These are phyloP conservation scores for Vimba vimba DNA, from an alignment of 2,113 vertebrate species.

Conservation along the genomic window DNA sequence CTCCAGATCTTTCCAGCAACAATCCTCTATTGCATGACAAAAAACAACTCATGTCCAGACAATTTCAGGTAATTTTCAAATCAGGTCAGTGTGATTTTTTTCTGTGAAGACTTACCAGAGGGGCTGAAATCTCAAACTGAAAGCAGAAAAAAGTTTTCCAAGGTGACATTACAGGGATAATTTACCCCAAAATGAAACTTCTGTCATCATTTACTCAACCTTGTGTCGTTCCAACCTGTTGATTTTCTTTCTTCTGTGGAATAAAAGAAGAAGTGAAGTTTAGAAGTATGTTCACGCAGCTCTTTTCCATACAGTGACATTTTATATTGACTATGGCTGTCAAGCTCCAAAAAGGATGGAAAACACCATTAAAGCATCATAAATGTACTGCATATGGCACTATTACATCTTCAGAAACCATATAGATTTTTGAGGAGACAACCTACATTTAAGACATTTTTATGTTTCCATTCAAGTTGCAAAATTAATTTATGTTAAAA, in stretches of 20 bases:
- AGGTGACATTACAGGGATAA: not conserved
- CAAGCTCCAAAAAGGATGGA: not conserved
- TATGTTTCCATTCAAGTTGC: not conserved
- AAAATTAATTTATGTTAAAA: not conserved
- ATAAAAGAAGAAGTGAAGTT: not conserved
- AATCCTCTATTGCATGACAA: constrained; percentile 1
- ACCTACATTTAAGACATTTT: not conserved
- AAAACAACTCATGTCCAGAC: constrained; percentile 13
- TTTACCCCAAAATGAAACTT: not conserved
- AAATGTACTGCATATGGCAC: not conserved
- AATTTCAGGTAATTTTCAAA: not conserved
- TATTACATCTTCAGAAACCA: not conserved
- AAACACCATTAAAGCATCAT: not conserved
- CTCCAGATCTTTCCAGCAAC: constrained; percentile 9
- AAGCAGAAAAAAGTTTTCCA: not conserved
- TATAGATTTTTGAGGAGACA: not conserved
- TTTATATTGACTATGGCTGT: not conserved
- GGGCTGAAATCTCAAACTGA: not conserved
- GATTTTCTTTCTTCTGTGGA: not conserved
- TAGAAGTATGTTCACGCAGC: not conserved
- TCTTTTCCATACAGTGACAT: not conserved
- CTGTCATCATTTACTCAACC: not conserved
- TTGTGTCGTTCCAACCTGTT: not conserved
- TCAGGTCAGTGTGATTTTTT: not conserved
- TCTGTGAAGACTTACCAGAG: not conserved